A percentile compares a stretch with the other conserved stretches of the same genome.
Evolutionary conservation across 2,888 invertebrate species (phyloP).

Genomic region (Geotrupes spiniger): DNA sequence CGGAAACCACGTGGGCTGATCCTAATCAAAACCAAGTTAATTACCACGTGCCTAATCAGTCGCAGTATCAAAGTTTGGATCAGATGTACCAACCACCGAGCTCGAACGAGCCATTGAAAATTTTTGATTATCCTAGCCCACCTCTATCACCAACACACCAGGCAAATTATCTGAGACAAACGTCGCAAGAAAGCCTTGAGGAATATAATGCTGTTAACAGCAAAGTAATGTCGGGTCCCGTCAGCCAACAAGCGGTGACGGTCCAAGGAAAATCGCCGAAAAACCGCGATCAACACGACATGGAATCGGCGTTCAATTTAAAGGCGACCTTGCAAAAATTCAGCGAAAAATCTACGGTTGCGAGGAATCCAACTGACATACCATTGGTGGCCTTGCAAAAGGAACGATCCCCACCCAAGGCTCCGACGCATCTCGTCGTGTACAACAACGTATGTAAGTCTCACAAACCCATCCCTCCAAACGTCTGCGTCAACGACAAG

Average conservation of each 20-base stretch:
- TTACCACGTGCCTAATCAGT: too few species aligned
- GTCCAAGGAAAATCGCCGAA: slow-evolving; percentile 55
- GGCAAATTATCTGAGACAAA: slow-evolving; percentile 38
- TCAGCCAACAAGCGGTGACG: slow-evolving; percentile 69
- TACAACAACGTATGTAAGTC: slow-evolving; percentile 15
- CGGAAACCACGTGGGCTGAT: too few species aligned
- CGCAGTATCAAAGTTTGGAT: too few species aligned
- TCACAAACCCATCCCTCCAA: slow-evolving; percentile 33
- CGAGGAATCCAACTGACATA: neutral
- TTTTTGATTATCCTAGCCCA: slow-evolving; percentile 6
- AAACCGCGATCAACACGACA: slow-evolving; percentile 57
- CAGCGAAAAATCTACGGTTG: slow-evolving; percentile 13
- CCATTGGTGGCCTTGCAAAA: too few species aligned
- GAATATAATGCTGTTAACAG: slow-evolving; percentile 62
- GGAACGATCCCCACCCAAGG: slow-evolving; percentile 6
- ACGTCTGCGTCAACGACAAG: slow-evolving; percentile 34
- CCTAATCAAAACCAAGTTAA: too few species aligned
- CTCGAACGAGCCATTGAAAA: slow-evolving; percentile 1
- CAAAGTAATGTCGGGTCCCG: slow-evolving; percentile 74
- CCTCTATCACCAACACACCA: neutral
- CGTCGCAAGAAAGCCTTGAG: slow-evolving; percentile 42
- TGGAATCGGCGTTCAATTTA: slow-evolving; percentile 53
- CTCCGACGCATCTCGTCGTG: slow-evolving; percentile 6
- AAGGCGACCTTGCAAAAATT: slow-evolving; percentile 58
- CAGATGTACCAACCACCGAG: neutral